Evolutionary conservation across 2,888 invertebrate genomes (phyloP), one percentile per base, ranked within the genome.

Genomic region (Xanthia icteritia): DNA sequence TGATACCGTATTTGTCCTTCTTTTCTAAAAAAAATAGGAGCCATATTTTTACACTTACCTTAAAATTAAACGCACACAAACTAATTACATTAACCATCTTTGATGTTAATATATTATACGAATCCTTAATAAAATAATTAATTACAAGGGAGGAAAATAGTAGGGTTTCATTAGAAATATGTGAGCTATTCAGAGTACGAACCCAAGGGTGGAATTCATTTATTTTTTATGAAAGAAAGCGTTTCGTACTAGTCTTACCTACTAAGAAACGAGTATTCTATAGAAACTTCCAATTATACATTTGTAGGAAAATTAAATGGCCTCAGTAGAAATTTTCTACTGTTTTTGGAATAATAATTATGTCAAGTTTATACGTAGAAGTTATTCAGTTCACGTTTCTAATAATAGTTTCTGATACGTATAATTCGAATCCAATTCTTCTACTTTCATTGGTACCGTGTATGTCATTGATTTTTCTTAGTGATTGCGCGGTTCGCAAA

Each of bases 211-310:
- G 77, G 83, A 87, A 82, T 80, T 81, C 86, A 88, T 89, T 89
- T 87, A 87, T 89, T 86, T 87, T 89, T 88, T 88, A 90, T 89
- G 83, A 88, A 90, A 84, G 88, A 86, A 88, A 89, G 72, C 82
- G 72, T 83, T 82, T 74, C 73, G 42, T 83, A 73, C 77, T 36
- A 39, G 76, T 39, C 68, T 65, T 75, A 73, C 79, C 6, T 68
- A 68, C 58, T 74, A 61, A 81, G 81, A 85, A 88, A 66, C 42
- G 58, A 45, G 2, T 31, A 31, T 85, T 87, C 86, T 79, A 73
- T 69, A 77, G 84, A 84, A 86, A 77, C 58, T 69, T 64, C 63
- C 69, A 88, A 88, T 85, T 89, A 84, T 74, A 81, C 31, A 61
- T 69, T 67, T 64, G 42, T 83, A 15, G 69, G 78, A 75, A 76